These are phyloP conservation scores for Pyrgilauda ruficollis DNA, from an alignment of 2,113 vertebrate species.

Conservation along the genomic window DNA sequence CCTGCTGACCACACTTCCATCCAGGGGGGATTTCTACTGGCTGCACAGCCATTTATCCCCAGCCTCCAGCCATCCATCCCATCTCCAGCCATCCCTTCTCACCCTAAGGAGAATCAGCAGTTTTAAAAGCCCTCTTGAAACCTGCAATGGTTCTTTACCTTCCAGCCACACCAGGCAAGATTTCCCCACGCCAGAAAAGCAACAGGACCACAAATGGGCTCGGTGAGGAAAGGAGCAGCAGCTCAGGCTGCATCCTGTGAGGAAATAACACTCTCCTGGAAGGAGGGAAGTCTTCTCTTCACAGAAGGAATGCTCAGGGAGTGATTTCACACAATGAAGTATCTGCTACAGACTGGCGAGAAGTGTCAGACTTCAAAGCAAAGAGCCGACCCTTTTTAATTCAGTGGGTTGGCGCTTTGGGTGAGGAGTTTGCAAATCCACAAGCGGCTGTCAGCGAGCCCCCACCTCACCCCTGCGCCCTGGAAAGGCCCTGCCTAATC, in stretches of 20 bases:
- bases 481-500: not conserved
- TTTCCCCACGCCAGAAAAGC: not conserved
- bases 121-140: not conserved
- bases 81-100: not conserved
- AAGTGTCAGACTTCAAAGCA: constrained; percentile 48
- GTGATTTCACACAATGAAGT: constrained; percentile 17
- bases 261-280: not conserved
- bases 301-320: constrained; percentile 12
- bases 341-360: constrained; percentile 12
- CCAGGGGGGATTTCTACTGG: not conserved
- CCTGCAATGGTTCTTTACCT: not conserved
- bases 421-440: not conserved
- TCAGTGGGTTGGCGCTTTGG: not conserved
- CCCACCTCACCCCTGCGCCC: not conserved
- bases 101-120: not conserved
- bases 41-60: not conserved
- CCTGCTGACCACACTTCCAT: not conserved
- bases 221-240: not conserved
- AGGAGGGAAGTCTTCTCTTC: not conserved
- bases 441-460: not conserved
- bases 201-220: not conserved
- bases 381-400: not conserved
- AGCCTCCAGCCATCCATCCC: not conserved
- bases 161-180: not conserved
- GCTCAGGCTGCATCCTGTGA: not conserved